A percentile compares a stretch with the other conserved stretches of the same genome.
Conservation (phyloP, 2,888 invertebrate genomes). For the Lamellibrachia columna region DNA sequence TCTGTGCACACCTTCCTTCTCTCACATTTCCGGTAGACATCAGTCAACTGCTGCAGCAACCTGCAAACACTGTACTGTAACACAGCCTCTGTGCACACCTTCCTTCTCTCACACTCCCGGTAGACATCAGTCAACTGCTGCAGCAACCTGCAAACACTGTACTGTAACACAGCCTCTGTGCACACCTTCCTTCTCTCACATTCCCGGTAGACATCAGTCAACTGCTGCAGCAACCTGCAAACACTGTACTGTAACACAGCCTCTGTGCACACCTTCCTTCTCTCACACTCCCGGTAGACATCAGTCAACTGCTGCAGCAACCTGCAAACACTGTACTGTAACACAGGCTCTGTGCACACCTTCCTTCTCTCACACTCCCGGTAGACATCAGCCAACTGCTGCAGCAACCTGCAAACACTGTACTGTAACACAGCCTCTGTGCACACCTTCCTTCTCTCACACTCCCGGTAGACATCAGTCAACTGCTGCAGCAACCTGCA, state of each 20-base stretch:
- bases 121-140: background rate
- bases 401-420: too few species aligned
- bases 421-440: too few species aligned
- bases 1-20: background rate
- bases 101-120: background rate
- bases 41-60: background rate
- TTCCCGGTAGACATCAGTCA: background rate
- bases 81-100: background rate
- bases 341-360: too few species aligned
- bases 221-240: slow-evolving; percentile 1
- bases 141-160: background rate
- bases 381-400: too few species aligned
- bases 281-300: too few species aligned
- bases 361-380: too few species aligned
- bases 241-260: background rate
- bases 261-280: too few species aligned
- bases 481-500: too few species aligned
- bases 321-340: too few species aligned
- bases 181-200: background rate
- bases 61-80: background rate
- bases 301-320: too few species aligned
- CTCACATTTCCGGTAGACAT: background rate
- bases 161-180: background rate
- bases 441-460: too few species aligned
- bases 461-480: too few species aligned